phyloP scores from a whole-genome alignment of 37 sponge, comb jelly and placozoan species.

The Cladorhizidae sp. region DNA sequence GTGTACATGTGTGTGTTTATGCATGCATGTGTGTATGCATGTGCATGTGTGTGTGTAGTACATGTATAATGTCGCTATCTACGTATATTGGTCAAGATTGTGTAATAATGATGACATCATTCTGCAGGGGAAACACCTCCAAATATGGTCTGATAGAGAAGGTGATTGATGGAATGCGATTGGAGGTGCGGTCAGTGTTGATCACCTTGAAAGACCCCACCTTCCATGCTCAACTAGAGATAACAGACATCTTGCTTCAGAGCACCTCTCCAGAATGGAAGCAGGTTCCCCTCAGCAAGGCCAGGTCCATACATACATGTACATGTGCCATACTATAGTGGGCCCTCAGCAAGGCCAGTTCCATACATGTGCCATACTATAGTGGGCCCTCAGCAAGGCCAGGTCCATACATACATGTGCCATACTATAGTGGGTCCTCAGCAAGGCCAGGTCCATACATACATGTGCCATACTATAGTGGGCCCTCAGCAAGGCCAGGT shows the following conservation, averaged over 20 bases:
- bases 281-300: not conserved
- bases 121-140: slow-evolving; percentile 43
- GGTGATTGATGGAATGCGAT: slow-evolving; percentile 82
- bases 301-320: not conserved
- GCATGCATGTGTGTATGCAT: no score
- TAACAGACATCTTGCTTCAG: slow-evolving; percentile 65
- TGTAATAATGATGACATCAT: not conserved
- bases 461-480: no score
- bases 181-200: slow-evolving; percentile 64
- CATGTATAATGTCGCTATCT: no score
- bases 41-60: no score
- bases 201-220: slow-evolving; percentile 58
- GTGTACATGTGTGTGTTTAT: no score
- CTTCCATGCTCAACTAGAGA: slow-evolving; percentile 53
- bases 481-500: no score
- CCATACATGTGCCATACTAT: no score
- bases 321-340: not conserved
- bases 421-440: no score
- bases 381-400: no score
- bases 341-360: not conserved
- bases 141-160: slow-evolving; percentile 83
- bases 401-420: no score
- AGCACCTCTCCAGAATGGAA: slow-evolving; percentile 60
- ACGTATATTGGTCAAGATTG: no score
- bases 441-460: no score